Evolutionary conservation across 2,113 vertebrate genomes (phyloP).

Genomic region (Reinhardtius hippoglossoides): DNA sequence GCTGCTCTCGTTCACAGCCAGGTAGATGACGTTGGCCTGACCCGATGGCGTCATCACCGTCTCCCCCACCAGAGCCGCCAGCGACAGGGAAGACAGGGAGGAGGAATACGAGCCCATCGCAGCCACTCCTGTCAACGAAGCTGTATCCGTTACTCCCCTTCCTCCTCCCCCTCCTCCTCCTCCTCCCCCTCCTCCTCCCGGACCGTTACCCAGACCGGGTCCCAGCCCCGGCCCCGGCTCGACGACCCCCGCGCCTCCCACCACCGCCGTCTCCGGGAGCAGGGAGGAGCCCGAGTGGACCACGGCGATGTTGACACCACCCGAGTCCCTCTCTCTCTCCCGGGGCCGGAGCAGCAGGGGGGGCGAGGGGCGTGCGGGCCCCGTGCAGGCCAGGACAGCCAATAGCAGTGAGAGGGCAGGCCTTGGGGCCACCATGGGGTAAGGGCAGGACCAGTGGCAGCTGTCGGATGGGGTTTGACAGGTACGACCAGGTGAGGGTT

Average conservation of each 20-base stretch:
- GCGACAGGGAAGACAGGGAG: constrained; percentile 62
- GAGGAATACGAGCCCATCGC: constrained; percentile 65
- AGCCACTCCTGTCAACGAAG: constrained; percentile 52
- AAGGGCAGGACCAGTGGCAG: constrained; percentile 71
- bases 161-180: constrained; percentile 73
- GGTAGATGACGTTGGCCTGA: constrained; percentile 88
- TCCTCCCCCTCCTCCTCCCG: constrained; percentile 53
- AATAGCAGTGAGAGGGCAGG: constrained; percentile 83
- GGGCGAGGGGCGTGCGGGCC: constrained; percentile 83
- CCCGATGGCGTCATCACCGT: constrained; percentile 87
- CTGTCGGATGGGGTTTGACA: constrained; percentile 53
- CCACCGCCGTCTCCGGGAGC: constrained; percentile 83
- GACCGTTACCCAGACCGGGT: constrained; percentile 63
- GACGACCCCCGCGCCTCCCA: constrained; percentile 71
- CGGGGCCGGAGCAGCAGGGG: constrained; percentile 84
- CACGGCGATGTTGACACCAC: constrained; percentile 86
- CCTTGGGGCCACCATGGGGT: constrained; percentile 83
- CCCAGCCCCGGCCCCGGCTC: constrained; percentile 82
- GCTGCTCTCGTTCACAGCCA: constrained; percentile 93
- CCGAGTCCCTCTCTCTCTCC: constrained; percentile 86
- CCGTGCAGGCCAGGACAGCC: constrained; percentile 87
- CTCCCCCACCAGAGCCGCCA: constrained; percentile 81
- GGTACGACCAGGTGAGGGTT: constrained; percentile 42
- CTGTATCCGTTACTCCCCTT: constrained; percentile 66
- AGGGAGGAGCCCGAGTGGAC: constrained; percentile 87